Evolutionary conservation across 2,797 vertebrate genomes (phyloP), one percentile per base, ranked within the genome.

Genomic region (Hirundo rustica): DNA sequence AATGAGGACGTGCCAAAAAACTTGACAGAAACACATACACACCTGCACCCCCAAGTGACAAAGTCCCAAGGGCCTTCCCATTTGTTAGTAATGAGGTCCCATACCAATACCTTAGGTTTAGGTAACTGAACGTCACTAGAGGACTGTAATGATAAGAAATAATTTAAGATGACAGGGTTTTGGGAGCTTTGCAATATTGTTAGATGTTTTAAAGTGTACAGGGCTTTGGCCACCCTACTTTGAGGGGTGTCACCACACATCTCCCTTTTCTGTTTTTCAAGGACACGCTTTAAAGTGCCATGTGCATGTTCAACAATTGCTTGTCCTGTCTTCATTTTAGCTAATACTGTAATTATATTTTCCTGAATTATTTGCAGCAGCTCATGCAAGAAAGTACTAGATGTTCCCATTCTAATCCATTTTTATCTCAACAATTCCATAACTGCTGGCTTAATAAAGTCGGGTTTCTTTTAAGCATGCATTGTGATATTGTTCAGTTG

Each of bases 361-460:
- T 91, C 94, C 88, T 90, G 53, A 76, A 67, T 66, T 80, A 61
- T 55, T 95, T 93, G 80, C 83, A 96, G 80, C 64, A 70, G 73
- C 51, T 94, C 76, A 51, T 34, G 51, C 58, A 90, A 55, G 48
- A 45, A 92, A 82, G 79, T 58, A 92, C 89, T 77, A 89, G 68
- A 85, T 92, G 89, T 93, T 92, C 92, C 53, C 68, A 32, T 83
- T 72, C 65, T 79, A 68, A 19, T 83, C 57, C 20, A 27, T 60
- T 94, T 91, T 74, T 1, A 76, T 74, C 57, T 53, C 89, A 93
- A 89, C 71, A 87, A 48, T 75, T 80, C 73, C 14, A 1, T 92
- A 93, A 93, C 26, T 85, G 67, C 74, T 92, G 74, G 53, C 86
- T 95, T 60, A 82, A 55, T 36, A 20, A 78, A 81, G 42, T 89